Percentiles rank a stretch among this genome's conserved stretches.
Evolutionary conservation across 2,888 invertebrate species (phyloP).

Genomic region (Lithophane ornitopus): DNA sequence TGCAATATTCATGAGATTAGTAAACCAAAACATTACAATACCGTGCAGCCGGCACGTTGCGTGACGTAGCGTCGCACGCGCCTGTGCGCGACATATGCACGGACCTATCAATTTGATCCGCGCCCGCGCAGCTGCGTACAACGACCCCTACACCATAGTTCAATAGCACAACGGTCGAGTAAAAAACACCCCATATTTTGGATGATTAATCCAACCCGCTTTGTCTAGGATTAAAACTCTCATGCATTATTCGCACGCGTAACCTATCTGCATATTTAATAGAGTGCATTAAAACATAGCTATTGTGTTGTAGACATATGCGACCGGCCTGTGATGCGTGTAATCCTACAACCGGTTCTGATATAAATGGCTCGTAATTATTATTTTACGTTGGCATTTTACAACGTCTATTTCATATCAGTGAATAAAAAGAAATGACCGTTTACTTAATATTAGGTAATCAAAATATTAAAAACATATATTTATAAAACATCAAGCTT

Average conservation of each 20-base stretch:
- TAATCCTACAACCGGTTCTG: slow-evolving; percentile 73
- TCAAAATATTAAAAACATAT: not conserved
- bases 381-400: slow-evolving; percentile 58
- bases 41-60: slow-evolving; percentile 68
- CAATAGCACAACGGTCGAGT: slow-evolving; percentile 57
- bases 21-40: slow-evolving; percentile 58
- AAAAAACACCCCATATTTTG: slow-evolving; percentile 84
- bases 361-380: slow-evolving; percentile 65
- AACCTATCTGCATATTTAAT: slow-evolving; percentile 82
- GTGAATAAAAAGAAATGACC: not conserved
- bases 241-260: slow-evolving; percentile 82
- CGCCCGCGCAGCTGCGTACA: slow-evolving; percentile 87
- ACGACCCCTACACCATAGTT: slow-evolving; percentile 78
- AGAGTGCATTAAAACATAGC: slow-evolving; percentile 78
- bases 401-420: not conserved
- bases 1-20: slow-evolving; percentile 66
- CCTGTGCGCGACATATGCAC: slow-evolving; percentile 77
- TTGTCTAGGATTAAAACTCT: slow-evolving; percentile 84
- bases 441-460: not conserved
- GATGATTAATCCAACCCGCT: slow-evolving; percentile 84
- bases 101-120: slow-evolving; percentile 87
- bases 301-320: slow-evolving; percentile 72
- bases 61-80: slow-evolving; percentile 80
- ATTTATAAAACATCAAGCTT: not conserved
- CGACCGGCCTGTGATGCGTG: slow-evolving; percentile 62